Evolutionary conservation across 2,113 vertebrate genomes (phyloP).

Genomic region (Propithecus coquereli): DNA sequence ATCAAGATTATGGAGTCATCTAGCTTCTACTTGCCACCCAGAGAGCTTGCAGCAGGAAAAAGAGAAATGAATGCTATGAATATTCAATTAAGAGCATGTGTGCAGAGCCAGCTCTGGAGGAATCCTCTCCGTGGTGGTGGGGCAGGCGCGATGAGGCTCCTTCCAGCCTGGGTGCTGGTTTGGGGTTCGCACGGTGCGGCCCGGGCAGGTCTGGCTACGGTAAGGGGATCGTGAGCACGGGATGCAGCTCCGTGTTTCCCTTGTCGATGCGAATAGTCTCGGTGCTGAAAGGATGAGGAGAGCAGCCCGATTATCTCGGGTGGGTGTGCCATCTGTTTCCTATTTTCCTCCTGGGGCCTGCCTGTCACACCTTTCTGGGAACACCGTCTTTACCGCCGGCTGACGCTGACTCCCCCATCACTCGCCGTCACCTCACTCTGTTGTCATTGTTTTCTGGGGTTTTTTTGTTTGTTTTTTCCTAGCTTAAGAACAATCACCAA

Average conservation of each 20-base stretch:
- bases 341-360: neutral
- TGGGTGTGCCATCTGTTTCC: neutral
- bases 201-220: neutral
- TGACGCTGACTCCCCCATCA: too few relatives aligned
- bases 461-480: too few relatives aligned
- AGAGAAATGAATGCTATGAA: neutral
- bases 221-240: accelerated
- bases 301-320: accelerated
- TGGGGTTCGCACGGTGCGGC: accelerated
- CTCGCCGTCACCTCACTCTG: neutral
- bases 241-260: neutral
- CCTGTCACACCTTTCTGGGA: neutral
- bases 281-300: accelerated
- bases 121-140: accelerated
- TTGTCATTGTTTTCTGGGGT: neutral
- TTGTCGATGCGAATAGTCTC: neutral
- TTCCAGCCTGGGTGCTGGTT: accelerated
- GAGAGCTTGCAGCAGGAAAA: neutral
- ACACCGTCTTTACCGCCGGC: too few relatives aligned
- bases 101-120: neutral
- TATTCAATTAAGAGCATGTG: neutral
- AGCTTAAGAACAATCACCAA: neutral
- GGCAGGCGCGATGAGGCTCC: neutral
- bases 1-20: neutral
- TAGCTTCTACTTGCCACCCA: neutral